Evolutionary conservation across 2,888 invertebrate species (phyloP).

Genomic region (Amphimallon solstitiale): DNA sequence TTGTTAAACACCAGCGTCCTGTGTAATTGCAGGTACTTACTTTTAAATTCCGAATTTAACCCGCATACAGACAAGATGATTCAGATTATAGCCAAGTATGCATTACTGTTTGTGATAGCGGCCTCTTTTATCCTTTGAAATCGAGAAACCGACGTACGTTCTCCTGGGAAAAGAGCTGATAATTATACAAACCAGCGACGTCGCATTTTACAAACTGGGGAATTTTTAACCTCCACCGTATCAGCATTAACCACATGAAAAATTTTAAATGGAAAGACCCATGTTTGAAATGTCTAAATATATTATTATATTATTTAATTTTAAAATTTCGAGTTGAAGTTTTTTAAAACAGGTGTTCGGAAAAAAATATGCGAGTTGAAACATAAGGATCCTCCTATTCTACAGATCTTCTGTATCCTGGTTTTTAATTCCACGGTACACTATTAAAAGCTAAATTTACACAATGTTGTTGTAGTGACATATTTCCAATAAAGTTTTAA

Average conservation of each 20-base stretch:
- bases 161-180: neutral
- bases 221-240: conserved; percentile 3
- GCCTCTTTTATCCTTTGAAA: conserved; percentile 1
- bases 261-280: no score
- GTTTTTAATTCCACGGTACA: no score
- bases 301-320: no score
- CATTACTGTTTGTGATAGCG: neutral
- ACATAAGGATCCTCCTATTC: no score
- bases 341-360: no score
- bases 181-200: neutral
- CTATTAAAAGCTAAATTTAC: no score
- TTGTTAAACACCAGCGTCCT: neutral
- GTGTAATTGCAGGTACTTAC: conserved; percentile 3
- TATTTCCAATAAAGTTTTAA: no score
- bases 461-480: no score
- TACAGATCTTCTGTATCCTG: no score
- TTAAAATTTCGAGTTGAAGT: no score
- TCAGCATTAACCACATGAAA: neutral
- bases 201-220: conserved; percentile 7
- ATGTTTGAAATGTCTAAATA: no score
- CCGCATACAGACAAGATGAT: conserved; percentile 1
- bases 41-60: conserved; percentile 12
- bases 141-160: conserved; percentile 4
- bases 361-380: no score
- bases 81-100: conserved; percentile 4